Conservation (phyloP, 2,797 vertebrate genomes). For the Eidolon dupreanum region DNA sequence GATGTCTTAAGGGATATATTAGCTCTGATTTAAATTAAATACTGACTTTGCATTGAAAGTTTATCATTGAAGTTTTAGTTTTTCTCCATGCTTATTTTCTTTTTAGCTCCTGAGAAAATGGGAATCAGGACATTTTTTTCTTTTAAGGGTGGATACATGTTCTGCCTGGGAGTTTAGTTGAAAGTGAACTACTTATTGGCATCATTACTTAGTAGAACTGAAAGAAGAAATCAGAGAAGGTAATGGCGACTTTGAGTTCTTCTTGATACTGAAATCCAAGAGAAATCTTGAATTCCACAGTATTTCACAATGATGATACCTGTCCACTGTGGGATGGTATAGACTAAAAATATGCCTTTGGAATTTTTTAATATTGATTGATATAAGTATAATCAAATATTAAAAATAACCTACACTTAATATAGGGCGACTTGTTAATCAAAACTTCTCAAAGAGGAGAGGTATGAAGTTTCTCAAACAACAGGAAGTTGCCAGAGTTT, state of each 20-base stretch:
- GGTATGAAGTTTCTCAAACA: background rate
- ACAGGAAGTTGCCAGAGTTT: background rate
- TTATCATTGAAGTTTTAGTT: background rate
- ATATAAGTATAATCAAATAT: background rate
- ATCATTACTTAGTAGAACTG: background rate
- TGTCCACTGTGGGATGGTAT: background rate
- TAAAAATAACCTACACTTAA: background rate
- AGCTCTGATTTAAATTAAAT: conserved; percentile 21
- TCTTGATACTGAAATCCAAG: background rate
- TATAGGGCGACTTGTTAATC: background rate
- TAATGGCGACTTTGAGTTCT: background rate
- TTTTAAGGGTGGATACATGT: background rate
- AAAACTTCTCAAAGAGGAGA: background rate
- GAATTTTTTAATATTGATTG: background rate
- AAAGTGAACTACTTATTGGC: background rate
- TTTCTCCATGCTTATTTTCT: conserved; percentile 2
- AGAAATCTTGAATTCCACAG: background rate
- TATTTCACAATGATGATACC: background rate
- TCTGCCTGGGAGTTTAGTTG: background rate
- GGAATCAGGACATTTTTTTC: background rate
- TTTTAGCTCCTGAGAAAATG: background rate
- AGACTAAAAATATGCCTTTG: background rate
- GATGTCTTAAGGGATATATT: background rate
- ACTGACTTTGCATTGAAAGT: background rate
- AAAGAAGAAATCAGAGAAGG: background rate